Evolutionary conservation across 2,888 invertebrate species (phyloP).

Genomic region (Ectemnius continuus): DNA sequence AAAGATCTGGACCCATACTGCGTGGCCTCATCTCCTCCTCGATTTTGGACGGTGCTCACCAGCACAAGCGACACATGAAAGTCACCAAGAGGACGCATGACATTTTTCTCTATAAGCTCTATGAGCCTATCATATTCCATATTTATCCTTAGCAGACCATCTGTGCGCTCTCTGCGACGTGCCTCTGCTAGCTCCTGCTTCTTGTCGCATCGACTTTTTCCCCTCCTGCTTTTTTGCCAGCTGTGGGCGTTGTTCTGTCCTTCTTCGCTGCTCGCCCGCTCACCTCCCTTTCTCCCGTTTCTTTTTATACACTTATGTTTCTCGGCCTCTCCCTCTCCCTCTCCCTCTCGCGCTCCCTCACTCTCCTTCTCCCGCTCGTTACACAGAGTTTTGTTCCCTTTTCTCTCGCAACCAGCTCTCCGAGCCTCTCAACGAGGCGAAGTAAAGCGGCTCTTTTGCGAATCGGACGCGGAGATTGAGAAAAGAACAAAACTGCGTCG

Average conservation of each 20-base stretch:
- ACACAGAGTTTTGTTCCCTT: slow-evolving; percentile 12
- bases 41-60: no score
- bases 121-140: no score
- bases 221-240: slow-evolving; percentile 16
- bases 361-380: no score
- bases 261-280: not conserved
- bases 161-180: not conserved
- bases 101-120: no score
- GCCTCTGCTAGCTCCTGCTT: slow-evolving; percentile 9
- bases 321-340: slow-evolving; percentile 6
- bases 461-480: not conserved
- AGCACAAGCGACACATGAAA: no score
- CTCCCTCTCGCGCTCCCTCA: no score
- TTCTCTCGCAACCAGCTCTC: slow-evolving; percentile 7
- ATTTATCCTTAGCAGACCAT: not conserved
- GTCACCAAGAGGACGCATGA: no score
- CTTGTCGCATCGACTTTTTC: not conserved
- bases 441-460: not conserved
- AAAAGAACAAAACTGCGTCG: not conserved
- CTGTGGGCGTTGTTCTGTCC: slow-evolving; percentile 14
- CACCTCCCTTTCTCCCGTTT: not conserved
- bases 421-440: not conserved
- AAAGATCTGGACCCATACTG: no score
- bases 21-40: no score
- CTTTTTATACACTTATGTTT: slow-evolving; percentile 1